Conservation (phyloP, 2,797 vertebrate species). For the Microchirus variegatus region DNA sequence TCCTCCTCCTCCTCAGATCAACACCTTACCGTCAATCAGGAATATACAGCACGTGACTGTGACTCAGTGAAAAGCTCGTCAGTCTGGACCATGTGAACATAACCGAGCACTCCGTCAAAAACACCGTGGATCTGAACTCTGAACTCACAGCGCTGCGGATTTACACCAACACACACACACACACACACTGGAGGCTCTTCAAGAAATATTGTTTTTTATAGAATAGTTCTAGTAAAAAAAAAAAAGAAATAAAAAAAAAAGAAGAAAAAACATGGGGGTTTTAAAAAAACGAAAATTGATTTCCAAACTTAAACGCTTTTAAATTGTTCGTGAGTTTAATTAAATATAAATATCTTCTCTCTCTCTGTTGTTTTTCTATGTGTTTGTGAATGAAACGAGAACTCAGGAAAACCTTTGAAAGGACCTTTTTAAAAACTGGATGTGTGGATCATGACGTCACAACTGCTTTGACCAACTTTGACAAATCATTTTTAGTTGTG, state of each 20-base stretch:
- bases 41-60: constrained; percentile 89
- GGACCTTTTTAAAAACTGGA: constrained; percentile 45
- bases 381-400: constrained; percentile 78
- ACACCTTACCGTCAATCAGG: constrained; percentile 88
- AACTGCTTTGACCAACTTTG: constrained; percentile 40
- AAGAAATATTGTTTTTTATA: constrained; percentile 80
- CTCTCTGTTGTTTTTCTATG: constrained; percentile 76
- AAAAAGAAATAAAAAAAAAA: constrained; percentile 56
- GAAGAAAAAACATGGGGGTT: constrained; percentile 40
- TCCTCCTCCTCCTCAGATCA: constrained; percentile 83
- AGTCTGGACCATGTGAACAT: constrained; percentile 66
- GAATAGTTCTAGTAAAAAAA: constrained; percentile 78
- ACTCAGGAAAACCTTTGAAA: constrained; percentile 68
- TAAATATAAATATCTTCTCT: constrained; percentile 83
- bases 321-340: constrained; percentile 80
- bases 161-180: too few species aligned
- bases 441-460: constrained; percentile 28
- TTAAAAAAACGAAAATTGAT: constrained; percentile 58
- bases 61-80: constrained; percentile 78
- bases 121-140: constrained; percentile 68
- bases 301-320: constrained; percentile 75
- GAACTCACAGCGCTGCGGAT: constrained; percentile 62
- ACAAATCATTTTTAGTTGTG: constrained; percentile 51
- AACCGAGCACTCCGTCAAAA: constrained; percentile 84
- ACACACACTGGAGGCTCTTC: constrained; percentile 85